Evolutionary conservation across 2,888 invertebrate genomes (phyloP).

Genomic region (Melitaea athalia): DNA sequence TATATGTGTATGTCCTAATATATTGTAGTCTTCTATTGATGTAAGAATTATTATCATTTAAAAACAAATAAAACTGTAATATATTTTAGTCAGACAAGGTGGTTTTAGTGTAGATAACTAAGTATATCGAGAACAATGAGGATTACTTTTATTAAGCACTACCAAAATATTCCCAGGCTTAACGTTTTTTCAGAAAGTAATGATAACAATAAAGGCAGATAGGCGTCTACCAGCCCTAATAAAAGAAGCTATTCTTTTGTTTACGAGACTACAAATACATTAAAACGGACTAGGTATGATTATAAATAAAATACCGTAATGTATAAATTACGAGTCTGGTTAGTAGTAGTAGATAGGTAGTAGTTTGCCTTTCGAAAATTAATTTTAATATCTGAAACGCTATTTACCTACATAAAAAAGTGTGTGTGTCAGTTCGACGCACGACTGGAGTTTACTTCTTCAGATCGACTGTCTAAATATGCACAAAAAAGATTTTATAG

Average conservation of each 20-base stretch:
- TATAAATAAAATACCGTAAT: not conserved
- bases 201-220: not conserved
- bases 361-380: not conserved
- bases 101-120: too few species aligned
- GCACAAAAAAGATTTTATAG: too few species aligned
- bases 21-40: too few species aligned
- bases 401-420: not conserved
- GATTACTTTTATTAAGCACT: not conserved
- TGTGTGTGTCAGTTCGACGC: too few species aligned
- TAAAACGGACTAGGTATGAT: not conserved
- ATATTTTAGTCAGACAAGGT: too few species aligned
- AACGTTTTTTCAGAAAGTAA: not conserved
- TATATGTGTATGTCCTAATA: too few species aligned
- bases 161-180: not conserved
- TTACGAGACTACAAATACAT: not conserved
- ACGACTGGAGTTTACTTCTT: too few species aligned
- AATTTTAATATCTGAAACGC: not conserved
- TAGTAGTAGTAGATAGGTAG: too few species aligned
- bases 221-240: not conserved
- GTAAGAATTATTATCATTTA: too few species aligned
- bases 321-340: not conserved
- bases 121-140: not conserved
- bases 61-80: too few species aligned
- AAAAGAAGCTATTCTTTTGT: not conserved
- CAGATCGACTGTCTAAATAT: too few species aligned